These are phyloP conservation scores for Phenganax stokvisi DNA, from an alignment of 92 coral and sea anemone genomes.

Conservation along the genomic window DNA sequence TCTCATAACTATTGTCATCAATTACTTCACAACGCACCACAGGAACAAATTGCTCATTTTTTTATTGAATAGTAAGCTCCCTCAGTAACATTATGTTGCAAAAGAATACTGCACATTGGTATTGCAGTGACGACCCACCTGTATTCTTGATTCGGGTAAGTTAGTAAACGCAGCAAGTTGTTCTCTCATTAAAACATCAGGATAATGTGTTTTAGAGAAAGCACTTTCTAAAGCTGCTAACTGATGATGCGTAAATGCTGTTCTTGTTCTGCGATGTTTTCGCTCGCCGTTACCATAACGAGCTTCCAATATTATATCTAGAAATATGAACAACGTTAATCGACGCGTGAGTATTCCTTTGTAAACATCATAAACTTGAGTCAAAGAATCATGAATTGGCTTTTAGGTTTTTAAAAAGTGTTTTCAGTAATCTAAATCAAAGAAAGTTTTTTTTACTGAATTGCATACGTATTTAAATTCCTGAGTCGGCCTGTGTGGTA, in stretches of 20 bases:
- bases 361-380: background rate
- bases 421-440: too few species aligned
- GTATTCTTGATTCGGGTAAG: constrained; percentile 90
- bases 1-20: too few species aligned
- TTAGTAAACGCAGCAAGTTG: constrained; percentile 85
- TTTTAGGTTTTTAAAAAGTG: background rate
- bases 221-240: constrained; percentile 82
- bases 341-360: background rate
- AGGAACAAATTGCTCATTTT: too few species aligned
- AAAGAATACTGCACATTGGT: background rate
- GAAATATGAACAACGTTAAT: background rate
- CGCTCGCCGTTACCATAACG: constrained; percentile 75
- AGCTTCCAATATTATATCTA: constrained; percentile 91
- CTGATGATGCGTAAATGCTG: constrained; percentile 92
- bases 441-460: too few species aligned
- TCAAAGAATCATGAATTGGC: background rate
- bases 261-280: constrained; percentile 85
- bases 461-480: too few species aligned
- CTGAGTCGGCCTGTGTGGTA: too few species aligned
- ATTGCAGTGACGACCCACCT: constrained; percentile 47
- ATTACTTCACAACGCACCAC: too few species aligned
- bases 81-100: too few species aligned
- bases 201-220: constrained; percentile 93
- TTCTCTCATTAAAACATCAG: constrained; percentile 95
- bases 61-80: too few species aligned